Conservation (phyloP, 2,888 invertebrate species). For the Tenthredo distinguenda region DNA sequence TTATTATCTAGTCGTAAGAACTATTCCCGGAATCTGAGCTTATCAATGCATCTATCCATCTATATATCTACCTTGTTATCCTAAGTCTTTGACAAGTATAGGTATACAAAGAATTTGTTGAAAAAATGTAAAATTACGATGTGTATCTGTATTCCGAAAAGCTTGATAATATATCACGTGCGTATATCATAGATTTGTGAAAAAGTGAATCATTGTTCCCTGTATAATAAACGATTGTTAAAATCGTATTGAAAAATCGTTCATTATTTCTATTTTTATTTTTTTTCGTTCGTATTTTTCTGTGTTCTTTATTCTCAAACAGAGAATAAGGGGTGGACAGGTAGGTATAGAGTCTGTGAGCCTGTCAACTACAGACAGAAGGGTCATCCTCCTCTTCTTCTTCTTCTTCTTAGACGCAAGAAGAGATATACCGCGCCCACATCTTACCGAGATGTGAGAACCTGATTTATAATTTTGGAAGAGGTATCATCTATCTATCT, state of each 20-base stretch:
- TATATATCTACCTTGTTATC: too few species aligned
- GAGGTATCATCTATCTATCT: constrained; percentile 11
- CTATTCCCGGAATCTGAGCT: too few species aligned
- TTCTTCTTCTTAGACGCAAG: not conserved
- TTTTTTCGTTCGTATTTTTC: not conserved
- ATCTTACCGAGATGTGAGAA: not conserved
- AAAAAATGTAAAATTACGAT: too few species aligned
- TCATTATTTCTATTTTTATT: not conserved
- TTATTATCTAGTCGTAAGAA: too few species aligned
- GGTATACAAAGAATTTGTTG: too few species aligned
- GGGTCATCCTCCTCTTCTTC: constrained; percentile 22
- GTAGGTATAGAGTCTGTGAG: constrained; percentile 18
- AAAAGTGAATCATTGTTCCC: not conserved
- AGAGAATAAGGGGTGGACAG: constrained; percentile 7
- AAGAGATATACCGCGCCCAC: constrained; percentile 26
- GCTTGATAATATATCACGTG: too few species aligned
- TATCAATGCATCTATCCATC: too few species aligned
- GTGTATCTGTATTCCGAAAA: too few species aligned
- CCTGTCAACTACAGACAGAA: constrained; percentile 36
- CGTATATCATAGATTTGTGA: too few species aligned
- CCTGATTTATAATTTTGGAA: constrained; percentile 40
- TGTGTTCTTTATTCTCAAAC: not conserved
- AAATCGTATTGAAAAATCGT: not conserved
- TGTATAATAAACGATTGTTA: not conserved
- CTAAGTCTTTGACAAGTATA: too few species aligned